Evolutionary conservation across 2,888 invertebrate species (phyloP).

Genomic region (Macrostomum cliftonense): DNA sequence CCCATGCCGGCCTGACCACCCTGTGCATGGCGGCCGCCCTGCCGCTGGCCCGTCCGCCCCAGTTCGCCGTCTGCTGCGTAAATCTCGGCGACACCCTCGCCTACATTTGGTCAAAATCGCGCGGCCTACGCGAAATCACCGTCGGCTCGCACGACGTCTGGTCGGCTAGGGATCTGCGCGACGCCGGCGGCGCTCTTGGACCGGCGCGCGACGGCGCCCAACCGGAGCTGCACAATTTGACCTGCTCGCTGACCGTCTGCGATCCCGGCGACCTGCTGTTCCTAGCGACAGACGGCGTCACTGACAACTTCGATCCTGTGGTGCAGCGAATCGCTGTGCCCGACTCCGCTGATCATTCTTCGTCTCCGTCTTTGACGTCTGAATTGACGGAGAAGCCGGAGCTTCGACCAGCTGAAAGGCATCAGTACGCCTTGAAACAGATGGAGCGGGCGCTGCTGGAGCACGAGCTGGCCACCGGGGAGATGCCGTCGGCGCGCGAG

Average conservation of each 20-base stretch:
- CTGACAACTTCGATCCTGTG: constrained; percentile 75
- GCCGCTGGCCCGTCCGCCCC: constrained; percentile 17
- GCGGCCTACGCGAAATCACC: constrained; percentile 59
- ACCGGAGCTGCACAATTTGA: constrained; percentile 67
- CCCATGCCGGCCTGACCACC: constrained; percentile 49
- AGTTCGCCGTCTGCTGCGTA: constrained; percentile 54
- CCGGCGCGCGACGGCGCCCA: constrained; percentile 59
- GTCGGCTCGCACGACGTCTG: constrained; percentile 53
- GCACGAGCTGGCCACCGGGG: constrained; percentile 26
- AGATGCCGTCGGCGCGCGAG: no score
- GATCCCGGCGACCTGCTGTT: constrained; percentile 64
- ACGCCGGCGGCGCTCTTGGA: constrained; percentile 67
- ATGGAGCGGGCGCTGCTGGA: constrained; percentile 36
- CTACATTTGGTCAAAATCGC: constrained; percentile 51
- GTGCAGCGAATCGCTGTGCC: constrained; percentile 60
- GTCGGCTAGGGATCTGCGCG: constrained; percentile 51
- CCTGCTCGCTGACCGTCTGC: constrained; percentile 59
- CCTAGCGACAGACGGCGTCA: constrained; percentile 69
- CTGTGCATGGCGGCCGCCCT: constrained; percentile 56
- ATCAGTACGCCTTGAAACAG: constrained; percentile 54
- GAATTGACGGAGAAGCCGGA: constrained; percentile 20
- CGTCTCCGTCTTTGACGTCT: no score
- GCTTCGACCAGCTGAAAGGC: constrained; percentile 43
- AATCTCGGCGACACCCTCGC: constrained; percentile 73
- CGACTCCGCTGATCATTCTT: no score